Base-by-base conservation (phyloP, 1,140 invertebrate species). In the Panagrolaimus sp. region DNA sequence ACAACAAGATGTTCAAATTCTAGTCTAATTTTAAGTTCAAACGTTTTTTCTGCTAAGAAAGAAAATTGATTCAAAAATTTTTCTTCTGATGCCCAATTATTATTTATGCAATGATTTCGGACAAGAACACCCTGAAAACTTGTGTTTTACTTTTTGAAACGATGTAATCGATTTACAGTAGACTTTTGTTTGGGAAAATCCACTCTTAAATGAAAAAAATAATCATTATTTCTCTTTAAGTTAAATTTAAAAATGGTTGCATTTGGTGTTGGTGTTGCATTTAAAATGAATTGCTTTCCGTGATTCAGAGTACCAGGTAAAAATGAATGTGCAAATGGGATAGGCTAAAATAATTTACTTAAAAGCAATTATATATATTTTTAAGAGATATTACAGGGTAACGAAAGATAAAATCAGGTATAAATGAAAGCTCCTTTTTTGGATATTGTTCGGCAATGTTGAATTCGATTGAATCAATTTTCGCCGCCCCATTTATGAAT, bases 121-220 rank as follows among this genome's bases (percentile, higher is more conserved):
- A 57, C 51, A 1, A 57, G 8, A 13, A 16, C 51, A 1, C 51
- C 51, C 13, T 57, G 7, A 38, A 38, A 38, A 4, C 31, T 38
- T 4, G 31, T 7, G 2, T 38, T 38, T 38, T 4, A 38, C 2
- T 38, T 38, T 38, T 38, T 38, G 2, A 38, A 38, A 38, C 31
- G 7, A 4, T 38, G 7, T 4, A 38, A 38, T 38, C 31, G n/a
- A n/a, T n/a, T 38, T 38, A 38, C 31, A 38, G 31, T 27, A 27
- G 20, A 27, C 20, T 68, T 70, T 13, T 42, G 20, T 45, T 64
- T 20, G 20, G 74, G 74, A 65, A 76, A 66, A 46, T 76, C 74
- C 20, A 74, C 77, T 20, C 74, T 71, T 48, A 78, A 61, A 61
- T 76, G 74, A 45, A 79, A 71, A 8, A 76, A 43, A 67, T 74